Evolutionary conservation across 2,888 invertebrate genomes (phyloP), one percentile per base, ranked within the genome.

Genomic region (Heliconius sara): DNA sequence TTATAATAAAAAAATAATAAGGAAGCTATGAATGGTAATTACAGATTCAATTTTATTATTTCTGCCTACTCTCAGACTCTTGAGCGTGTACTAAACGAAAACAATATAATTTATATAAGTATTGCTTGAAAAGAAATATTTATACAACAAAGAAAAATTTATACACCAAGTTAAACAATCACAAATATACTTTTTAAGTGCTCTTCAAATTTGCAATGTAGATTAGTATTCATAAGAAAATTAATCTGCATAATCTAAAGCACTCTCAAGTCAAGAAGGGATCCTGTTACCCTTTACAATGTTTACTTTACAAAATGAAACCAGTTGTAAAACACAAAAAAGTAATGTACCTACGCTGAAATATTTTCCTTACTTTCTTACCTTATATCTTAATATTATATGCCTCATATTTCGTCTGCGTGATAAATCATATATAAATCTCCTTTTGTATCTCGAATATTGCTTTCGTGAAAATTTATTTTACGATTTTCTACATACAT

Each of bases 361-460:
- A 75, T 66, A 79, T 76, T 76, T 12, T 66, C 30, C 47, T n/a
- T 65, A 27, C 52, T 73, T 78, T 78, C 71, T 76, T 73, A 30
- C 52, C 22, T 80, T 78, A 13, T 73, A 74, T 27, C 79, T 79
- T 79, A 78, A 80, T 79, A 81, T 67, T 67, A 68, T 76, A 78
- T 68, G 22, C 63, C 68, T 79, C 74, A 70, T 79, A 65, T 74
- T 80, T 71, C 78, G 60, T 80, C 77, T 67, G 76, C 66, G 25
- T 74, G 70, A 78, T 79, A 82, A 82, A 80, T 82, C 78, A 79
- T 60, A 78, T 47, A 39, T 78, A 4, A 72, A 71, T 34, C 52
- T n/a, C 0, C 43, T 16, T 52, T 60, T 34, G n/a, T 68, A 73
- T 76, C 80, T 73, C 65, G 65, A 52, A 80, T 81, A 80, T 78